A percentile compares a stretch with the other conserved stretches of the same genome.
These are phyloP conservation scores for Chelon auratus DNA, from an alignment of 2,797 vertebrate genomes.

Conservation along the genomic window DNA sequence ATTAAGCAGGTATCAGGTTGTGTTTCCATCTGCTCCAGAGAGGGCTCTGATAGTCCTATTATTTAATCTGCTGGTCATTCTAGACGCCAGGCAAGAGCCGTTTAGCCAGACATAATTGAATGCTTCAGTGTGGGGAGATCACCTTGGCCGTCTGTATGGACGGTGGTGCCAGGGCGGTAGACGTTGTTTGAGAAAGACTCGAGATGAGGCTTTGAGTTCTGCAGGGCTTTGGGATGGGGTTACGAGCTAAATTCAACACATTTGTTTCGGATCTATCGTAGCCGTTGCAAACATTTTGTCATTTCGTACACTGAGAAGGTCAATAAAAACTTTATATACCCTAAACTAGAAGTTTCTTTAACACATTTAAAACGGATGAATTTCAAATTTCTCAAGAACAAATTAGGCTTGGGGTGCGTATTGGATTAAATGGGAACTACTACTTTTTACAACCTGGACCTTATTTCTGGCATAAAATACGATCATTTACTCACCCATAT, in stretches of 20 bases:
- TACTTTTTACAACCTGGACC: too few relatives aligned
- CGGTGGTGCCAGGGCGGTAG: slow-evolving; percentile 56
- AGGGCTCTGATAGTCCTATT: slow-evolving; percentile 84
- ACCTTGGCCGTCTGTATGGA: slow-evolving; percentile 69
- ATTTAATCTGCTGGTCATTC: slow-evolving; percentile 84
- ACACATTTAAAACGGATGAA: neutral
- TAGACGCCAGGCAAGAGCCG: slow-evolving; percentile 81
- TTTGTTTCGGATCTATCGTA: neutral
- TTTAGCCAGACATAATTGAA: slow-evolving; percentile 84
- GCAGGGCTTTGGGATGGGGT: slow-evolving; percentile 1
- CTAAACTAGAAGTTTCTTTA: neutral
- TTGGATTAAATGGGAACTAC: too few relatives aligned
- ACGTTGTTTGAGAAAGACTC: slow-evolving; percentile 41
- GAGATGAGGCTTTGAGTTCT: slow-evolving; percentile 31
- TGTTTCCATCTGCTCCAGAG: slow-evolving; percentile 84
- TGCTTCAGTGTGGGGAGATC: slow-evolving; percentile 81
- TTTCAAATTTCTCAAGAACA: neutral
- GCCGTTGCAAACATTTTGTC: neutral
- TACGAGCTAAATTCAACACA: neutral
- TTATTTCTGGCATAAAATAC: too few relatives aligned
- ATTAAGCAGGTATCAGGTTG: slow-evolving; percentile 85
- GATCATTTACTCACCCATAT: too few relatives aligned
- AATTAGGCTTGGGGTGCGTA: neutral
- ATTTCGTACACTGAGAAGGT: neutral
- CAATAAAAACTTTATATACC: neutral